Evolutionary conservation across 1,140 invertebrate species (phyloP).

Genomic region (Drosophila rhopaloa): DNA sequence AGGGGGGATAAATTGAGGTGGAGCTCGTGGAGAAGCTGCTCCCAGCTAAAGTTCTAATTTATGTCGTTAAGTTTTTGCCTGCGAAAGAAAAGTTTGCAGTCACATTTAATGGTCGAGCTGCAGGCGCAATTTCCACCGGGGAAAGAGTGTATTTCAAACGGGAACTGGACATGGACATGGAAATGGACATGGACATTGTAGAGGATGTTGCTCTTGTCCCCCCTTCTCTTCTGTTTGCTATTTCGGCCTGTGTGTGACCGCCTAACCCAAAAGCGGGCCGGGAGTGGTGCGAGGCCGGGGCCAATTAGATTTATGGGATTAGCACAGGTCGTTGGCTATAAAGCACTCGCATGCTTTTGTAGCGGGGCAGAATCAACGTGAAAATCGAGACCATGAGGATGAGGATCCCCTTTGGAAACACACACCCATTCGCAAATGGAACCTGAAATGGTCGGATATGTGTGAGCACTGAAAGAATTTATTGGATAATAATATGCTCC

Average conservation of each 20-base stretch:
- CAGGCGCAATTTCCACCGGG: constrained; percentile 14
- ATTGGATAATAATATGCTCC: not conserved
- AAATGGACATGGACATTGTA: constrained; percentile 16
- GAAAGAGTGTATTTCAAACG: constrained; percentile 3
- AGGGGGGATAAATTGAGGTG: constrained; percentile 9
- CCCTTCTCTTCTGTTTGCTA: constrained; percentile 9
- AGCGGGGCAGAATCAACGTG: constrained; percentile 48
- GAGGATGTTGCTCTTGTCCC: constrained; percentile 23
- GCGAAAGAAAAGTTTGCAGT: constrained; percentile 52
- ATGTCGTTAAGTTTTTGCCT: constrained; percentile 57
- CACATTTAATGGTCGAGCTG: constrained; percentile 57
- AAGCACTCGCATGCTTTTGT: constrained; percentile 49
- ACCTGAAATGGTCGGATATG: constrained; percentile 6
- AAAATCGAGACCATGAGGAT: constrained; percentile 11
- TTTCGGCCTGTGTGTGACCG: constrained; percentile 47
- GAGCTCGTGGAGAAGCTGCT: constrained; percentile 3
- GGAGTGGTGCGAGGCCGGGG: constrained; percentile 34
- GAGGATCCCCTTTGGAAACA: constrained; percentile 15
- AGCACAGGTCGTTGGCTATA: constrained; percentile 64
- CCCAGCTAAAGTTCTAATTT: constrained; percentile 64
- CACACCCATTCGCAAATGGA: constrained; percentile 5
- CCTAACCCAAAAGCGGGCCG: constrained; percentile 65
- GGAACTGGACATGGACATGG: constrained; percentile 36
- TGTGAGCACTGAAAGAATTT: not conserved
- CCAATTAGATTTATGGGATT: constrained; percentile 78